Base-by-base conservation (phyloP, 2,888 invertebrate species). In the Drosophila borborema region DNA sequence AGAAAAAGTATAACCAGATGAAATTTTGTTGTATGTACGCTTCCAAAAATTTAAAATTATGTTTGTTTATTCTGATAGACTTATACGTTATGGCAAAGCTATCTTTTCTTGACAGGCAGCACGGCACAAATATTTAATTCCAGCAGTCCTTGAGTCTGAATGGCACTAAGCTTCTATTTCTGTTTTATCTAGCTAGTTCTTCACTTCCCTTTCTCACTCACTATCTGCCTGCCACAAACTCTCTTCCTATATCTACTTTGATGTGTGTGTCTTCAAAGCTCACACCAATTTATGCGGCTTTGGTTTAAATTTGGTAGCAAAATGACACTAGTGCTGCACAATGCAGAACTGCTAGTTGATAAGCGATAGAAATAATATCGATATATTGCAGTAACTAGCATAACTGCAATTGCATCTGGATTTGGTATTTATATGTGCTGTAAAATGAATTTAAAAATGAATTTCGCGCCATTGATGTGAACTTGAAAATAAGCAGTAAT, bases 11-110 rank as follows among this genome's bases (percentile, higher is more conserved):
- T 60, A 51, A 65, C 64, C 60, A 51, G 49, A 53, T 53, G 36
- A 53, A 65, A 65, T 65, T 65, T 65, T 65, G 65, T 53, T 20
- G 61, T 60, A 51, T 45, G 65, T 51, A 45, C 61, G 36, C 61
- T 65, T 61, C 65, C 65, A 53, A 65, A 65, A 60, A 61, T 53
- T 20, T 61, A 20, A 53, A 65, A 65, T 59, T 59, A 64, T 64
- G 60, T 31, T 18, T 41, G 41, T 36, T 43, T 59, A 8, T 59
- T 59, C 59, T 64, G 59, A 8, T 49, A 23, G 12, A 36, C 14
- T 49, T 34, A 23, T 51, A 51, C 49, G 60, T 41, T 43, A 36
- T 18, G 51, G 59, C 36, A 64, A 49, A 59, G 41, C 34, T 60
- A 36, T 14, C 49, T 59, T 34, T 28, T 34, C 49, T 6, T 43